phyloP scores from a whole-genome alignment of 2,888 invertebrate species.

The Drosophila limbata region DNA sequence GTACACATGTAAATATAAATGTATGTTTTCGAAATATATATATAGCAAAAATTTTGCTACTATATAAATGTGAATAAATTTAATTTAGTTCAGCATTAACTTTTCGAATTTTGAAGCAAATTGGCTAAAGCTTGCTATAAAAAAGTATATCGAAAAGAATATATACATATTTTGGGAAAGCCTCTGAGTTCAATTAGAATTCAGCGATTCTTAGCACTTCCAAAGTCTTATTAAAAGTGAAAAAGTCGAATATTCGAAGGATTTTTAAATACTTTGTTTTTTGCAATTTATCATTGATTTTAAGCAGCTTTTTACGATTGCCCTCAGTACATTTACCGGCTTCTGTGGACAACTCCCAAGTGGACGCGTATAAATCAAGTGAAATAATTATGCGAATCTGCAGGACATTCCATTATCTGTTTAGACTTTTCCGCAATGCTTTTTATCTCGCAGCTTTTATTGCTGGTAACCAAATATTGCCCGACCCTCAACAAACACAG shows the following conservation, averaged over 20 bases:
- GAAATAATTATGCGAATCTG: slow-evolving; percentile 76
- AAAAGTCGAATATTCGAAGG: not conserved
- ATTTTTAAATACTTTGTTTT: slow-evolving; percentile 5
- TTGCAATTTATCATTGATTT: slow-evolving; percentile 18
- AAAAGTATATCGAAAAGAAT: too few species aligned
- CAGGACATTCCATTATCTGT: slow-evolving; percentile 67
- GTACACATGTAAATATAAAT: not conserved
- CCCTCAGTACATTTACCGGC: slow-evolving; percentile 29
- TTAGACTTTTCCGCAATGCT: slow-evolving; percentile 54
- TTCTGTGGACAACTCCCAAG: slow-evolving; percentile 34
- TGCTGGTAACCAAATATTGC: slow-evolving; percentile 58
- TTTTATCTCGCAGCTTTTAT: slow-evolving; percentile 66
- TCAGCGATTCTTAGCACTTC: not conserved
- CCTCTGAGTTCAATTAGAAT: not conserved
- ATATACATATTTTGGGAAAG: too few species aligned
- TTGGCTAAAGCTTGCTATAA: too few species aligned
- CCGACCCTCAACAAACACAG: slow-evolving; percentile 23
- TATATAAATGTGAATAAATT: not conserved
- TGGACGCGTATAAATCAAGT: slow-evolving; percentile 60
- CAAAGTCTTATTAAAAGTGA: not conserved
- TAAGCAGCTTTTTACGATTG: slow-evolving; percentile 12
- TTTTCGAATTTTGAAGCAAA: too few species aligned
- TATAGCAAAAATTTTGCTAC: too few species aligned
- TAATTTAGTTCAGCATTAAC: too few species aligned
- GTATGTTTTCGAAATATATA: too few species aligned